Evolutionary conservation across 1,140 invertebrate genomes (phyloP), one percentile per base, ranked within the genome.

Genomic region (Limonius californicus): DNA sequence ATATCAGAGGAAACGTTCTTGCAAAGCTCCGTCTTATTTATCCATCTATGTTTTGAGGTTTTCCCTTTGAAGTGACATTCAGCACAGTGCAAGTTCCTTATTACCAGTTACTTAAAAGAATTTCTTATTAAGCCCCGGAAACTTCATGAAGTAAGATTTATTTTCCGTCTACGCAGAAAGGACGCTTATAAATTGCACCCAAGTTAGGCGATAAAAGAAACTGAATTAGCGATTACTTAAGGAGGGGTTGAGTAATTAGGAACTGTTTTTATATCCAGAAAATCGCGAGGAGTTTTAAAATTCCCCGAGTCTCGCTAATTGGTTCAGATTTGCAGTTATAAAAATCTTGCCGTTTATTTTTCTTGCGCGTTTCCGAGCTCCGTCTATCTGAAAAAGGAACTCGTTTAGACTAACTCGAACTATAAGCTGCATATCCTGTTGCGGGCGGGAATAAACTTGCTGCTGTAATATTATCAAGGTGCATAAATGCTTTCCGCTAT

Each of bases 151-250:
- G 8, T 39, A 39, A 39, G n/a, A 39, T 39, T 39, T 39, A 39
- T 39, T 39, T 9, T 39, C 35, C 2, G 8, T 39, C n/a, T 2
- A 39, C 35, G 8, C 2, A 39, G 35, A 39, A 39, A 39, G 35
- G 35, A 39, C 35, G 2, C 35, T 39, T 39, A 39, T 39, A 39
- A 39, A 39, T 39, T 27, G 23, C 23, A 9, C 23, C 23, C 23
- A 27, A 27, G 23, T 27, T 39, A 39, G 35, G n/a, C 35, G 35
- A 39, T 39, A 39, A 39, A 39, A 39, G 35, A 39, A 39, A 39
- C 35, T 39, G 35, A 39, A 39, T 39, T 39, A 39, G 35, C 35
- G 35, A 39, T 39, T 39, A 39, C n/a, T 39, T 39, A 39, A 39
- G n/a, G n/a, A 14, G n/a, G 35, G 35, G 35, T 9, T 39, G 35